These are phyloP conservation scores for Neotragus pygmaeus DNA, from an alignment of 2,113 vertebrate species.

Conservation along the genomic window DNA sequence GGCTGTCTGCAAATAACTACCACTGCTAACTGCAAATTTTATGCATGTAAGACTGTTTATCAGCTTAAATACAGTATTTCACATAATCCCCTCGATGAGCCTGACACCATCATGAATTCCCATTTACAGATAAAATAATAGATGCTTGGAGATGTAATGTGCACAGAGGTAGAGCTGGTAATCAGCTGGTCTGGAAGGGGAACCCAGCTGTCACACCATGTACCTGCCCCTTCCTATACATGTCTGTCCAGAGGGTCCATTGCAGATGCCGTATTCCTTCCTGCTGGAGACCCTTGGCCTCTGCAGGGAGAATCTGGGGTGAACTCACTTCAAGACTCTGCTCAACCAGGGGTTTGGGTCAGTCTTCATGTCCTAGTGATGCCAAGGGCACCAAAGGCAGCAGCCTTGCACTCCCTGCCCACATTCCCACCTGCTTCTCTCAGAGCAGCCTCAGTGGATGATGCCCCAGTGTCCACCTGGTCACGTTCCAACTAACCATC, in stretches of 20 bases:
- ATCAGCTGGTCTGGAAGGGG: neutral
- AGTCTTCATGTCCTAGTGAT: neutral
- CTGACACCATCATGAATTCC: neutral
- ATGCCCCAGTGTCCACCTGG: neutral
- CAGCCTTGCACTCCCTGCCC: neutral
- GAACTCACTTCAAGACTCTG: neutral
- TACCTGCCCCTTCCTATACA: neutral
- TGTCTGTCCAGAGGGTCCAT: neutral
- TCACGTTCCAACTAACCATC: neutral
- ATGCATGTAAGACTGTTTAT: neutral
- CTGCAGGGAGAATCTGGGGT: neutral
- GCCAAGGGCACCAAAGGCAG: neutral
- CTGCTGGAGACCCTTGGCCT: neutral
- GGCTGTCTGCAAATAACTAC: neutral
- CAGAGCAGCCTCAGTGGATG: neutral
- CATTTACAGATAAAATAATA: neutral
- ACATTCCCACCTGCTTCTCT: fast-evolving
- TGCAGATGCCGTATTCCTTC: neutral
- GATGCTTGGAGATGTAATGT: neutral
- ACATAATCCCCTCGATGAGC: neutral
- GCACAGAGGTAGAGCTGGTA: neutral
- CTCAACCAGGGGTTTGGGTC: neutral
- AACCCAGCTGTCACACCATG: neutral
- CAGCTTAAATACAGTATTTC: neutral
- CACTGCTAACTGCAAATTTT: neutral